Evolutionary conservation across 2,113 vertebrate species (phyloP).

Genomic region (Gobio gobio): DNA sequence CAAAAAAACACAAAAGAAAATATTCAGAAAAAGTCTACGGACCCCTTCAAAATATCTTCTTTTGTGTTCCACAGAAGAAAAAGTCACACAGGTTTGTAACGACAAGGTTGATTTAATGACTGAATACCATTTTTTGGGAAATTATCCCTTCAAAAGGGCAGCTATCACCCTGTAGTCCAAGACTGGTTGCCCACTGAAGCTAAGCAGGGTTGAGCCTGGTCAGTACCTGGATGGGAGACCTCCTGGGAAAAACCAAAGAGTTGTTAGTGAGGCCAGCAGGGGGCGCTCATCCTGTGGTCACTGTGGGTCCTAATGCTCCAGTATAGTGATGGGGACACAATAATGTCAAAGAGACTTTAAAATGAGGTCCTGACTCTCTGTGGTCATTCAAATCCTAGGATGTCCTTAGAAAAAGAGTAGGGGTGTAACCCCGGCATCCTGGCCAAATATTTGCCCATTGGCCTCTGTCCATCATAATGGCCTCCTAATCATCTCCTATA

Average conservation of each 20-base stretch:
- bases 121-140: accelerated
- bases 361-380: neutral
- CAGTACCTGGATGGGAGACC: no score
- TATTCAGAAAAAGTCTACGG: no score
- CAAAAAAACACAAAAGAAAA: no score
- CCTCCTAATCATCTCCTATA: no score
- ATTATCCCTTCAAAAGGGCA: neutral
- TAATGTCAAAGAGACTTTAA: no score
- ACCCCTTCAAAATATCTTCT: neutral
- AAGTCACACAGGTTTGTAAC: neutral
- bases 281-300: neutral
- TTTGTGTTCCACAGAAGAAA: neutral
- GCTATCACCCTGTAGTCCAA: no score
- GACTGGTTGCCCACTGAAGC: no score
- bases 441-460: no score
- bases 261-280: neutral
- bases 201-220: no score
- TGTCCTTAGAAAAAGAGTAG: no score
- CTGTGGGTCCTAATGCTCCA: neutral
- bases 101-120: neutral
- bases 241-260: neutral
- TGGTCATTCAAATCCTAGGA: neutral
- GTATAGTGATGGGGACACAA: neutral
- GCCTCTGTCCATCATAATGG: no score
- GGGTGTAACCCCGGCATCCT: no score